Base-by-base conservation (phyloP, 2,113 vertebrate species). In the Danio rerio region DNA sequence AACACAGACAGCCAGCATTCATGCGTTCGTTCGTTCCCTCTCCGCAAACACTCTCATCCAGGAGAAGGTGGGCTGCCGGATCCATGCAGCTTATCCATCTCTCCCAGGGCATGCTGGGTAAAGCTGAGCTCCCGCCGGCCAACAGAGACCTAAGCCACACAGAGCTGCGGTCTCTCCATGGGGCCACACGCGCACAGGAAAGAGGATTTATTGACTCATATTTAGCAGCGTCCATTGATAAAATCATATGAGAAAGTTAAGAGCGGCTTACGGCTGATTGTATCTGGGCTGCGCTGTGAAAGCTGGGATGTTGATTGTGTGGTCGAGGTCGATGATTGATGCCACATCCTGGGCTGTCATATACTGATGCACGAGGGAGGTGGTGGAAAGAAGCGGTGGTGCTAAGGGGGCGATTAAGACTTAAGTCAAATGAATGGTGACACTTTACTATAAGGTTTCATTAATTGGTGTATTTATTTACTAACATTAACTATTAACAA, bases 161-260 rank as follows among this genome's bases (percentile, higher is more conserved):
- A 66, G 31, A 49, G 68, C 49, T 70, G 47, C 69, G 11, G 66
- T 74, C 79, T 84, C 53, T 47, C 45, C n/a, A 52, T 18, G 55
- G 61, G 78, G 66, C 79, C 73, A 52, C 78, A 40, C 79, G 9
- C 31, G 15, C 11, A 70, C 52, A 47, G 9, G 4, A 10, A 50
- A 31, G 43, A 53, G 76, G 56, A 83, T 83, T 79, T 81, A 80
- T 79, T 76, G 72, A 69, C 16, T 71, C 81, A 79, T 84, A 86
- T 86, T 84, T 81, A 81, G 85, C 85, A 31, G 72, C 21, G 66
- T 42, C 52, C 78, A 71, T 68, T 76, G 85, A 84, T 81, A 78
- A 66, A 77, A 81, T 75, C 74, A 70, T 68, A 78, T 66, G 80
- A 83, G 63, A 71, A 75, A 78, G 78, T 80, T 80, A 84, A 70